These are phyloP conservation scores for Ciconia stormi DNA, from an alignment of 2,113 vertebrate genomes.

Conservation along the genomic window DNA sequence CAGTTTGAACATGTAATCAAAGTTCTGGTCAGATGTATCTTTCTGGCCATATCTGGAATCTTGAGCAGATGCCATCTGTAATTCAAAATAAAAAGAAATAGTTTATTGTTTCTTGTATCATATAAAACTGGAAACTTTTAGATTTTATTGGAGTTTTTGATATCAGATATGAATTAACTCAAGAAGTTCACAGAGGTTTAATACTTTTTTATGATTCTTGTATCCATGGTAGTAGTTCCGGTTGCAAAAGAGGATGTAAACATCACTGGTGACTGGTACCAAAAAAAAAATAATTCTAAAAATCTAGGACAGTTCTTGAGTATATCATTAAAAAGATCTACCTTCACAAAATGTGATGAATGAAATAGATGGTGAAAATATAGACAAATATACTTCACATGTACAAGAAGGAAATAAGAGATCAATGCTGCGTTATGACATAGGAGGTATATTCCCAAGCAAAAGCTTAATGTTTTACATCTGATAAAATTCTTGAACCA, in stretches of 20 bases:
- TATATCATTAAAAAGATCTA: neutral
- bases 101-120: neutral
- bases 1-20: constrained; percentile 64
- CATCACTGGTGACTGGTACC: neutral
- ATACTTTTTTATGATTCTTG: neutral
- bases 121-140: neutral
- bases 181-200: neutral
- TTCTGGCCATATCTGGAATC: constrained; percentile 55
- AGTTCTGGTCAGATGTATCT: constrained; percentile 63
- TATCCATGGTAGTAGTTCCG: constrained; percentile 20
- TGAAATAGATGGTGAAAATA: neutral
- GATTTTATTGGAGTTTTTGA: constrained; percentile 23
- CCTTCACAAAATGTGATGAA: neutral
- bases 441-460: neutral
- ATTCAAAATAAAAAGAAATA: constrained; percentile 28
- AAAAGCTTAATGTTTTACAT: neutral
- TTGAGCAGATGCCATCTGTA: constrained; percentile 59
- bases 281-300: neutral
- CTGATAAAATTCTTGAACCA: neutral
- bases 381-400: neutral
- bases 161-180: constrained; percentile 1
- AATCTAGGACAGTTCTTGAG: neutral
- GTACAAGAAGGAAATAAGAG: neutral
- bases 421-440: neutral
- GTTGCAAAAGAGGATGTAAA: neutral